These are phyloP conservation scores for Yponomeuta plumbellus DNA, from an alignment of 2,888 invertebrate genomes.

Conservation along the genomic window DNA sequence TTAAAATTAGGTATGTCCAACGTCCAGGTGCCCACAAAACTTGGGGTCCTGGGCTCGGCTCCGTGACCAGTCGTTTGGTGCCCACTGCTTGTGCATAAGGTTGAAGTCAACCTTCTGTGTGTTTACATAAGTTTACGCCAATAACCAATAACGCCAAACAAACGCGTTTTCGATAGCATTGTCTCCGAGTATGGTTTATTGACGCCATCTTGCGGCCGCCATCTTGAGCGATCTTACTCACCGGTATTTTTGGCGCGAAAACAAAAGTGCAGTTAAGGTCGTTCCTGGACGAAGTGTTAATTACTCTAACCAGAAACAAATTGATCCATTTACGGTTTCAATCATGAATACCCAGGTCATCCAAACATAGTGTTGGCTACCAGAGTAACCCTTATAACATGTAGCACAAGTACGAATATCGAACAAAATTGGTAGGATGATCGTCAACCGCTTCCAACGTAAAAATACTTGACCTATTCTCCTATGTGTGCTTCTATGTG, in stretches of 20 bases:
- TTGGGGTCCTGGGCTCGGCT: no score
- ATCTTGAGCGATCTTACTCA: slow-evolving; percentile 45
- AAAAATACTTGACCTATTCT: background rate
- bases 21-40: no score
- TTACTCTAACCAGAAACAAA: background rate
- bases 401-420: no score
- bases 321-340: no score
- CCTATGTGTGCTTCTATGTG: background rate
- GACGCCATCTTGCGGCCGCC: slow-evolving; percentile 35
- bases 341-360: no score
- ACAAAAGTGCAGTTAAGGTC: slow-evolving; percentile 29
- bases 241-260: slow-evolving; percentile 43
- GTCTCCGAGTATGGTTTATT: slow-evolving; percentile 48
- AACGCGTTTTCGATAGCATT: slow-evolving; percentile 35
- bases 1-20: no score
- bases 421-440: no score
- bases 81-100: no score
- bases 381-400: no score
- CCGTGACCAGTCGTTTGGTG: no score
- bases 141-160: slow-evolving; percentile 39
- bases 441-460: background rate
- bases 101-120: background rate
- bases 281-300: background rate
- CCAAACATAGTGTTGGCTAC: no score
- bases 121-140: slow-evolving; percentile 23